Percentiles rank a stretch among this genome's conserved stretches.
phyloP scores from a whole-genome alignment of 2,797 vertebrate genomes.

The Enteromius treurensis region DNA sequence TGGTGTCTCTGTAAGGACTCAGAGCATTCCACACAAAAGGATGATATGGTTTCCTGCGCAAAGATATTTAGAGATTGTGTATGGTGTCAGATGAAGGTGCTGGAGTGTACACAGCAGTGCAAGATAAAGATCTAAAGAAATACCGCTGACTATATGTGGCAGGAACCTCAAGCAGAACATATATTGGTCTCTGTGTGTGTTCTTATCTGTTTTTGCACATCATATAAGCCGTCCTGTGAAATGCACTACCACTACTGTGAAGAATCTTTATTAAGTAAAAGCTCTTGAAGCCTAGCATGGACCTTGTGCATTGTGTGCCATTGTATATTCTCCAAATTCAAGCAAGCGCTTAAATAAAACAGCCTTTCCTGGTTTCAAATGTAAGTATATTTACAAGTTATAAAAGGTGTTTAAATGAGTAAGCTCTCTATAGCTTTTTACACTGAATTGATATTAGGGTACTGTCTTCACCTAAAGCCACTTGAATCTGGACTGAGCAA shows the following conservation, averaged over 20 bases:
- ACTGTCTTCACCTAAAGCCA: background rate
- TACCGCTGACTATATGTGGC: conserved; percentile 42
- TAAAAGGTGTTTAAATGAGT: background rate
- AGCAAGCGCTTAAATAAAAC: conserved; percentile 6
- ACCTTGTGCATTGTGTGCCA: conserved; percentile 15
- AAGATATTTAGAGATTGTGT: conserved; percentile 49
- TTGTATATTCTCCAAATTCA: background rate
- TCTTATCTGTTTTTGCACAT: conserved; percentile 31
- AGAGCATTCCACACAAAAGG: conserved; percentile 62
- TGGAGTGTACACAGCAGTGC: conserved; percentile 20
- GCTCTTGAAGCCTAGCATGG: background rate
- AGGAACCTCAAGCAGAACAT: conserved; percentile 30
- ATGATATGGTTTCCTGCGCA: conserved; percentile 59
- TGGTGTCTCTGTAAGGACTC: conserved; percentile 58
- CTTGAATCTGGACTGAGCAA: background rate
- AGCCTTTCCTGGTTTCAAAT: background rate
- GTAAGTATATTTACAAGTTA: background rate
- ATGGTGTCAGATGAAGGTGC: conserved; percentile 40
- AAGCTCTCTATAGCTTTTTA: background rate
- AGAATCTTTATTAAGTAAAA: background rate
- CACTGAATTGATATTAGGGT: background rate
- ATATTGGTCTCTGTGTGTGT: conserved; percentile 6
- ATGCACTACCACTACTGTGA: background rate
- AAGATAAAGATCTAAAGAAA: conserved; percentile 45
- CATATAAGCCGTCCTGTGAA: conserved; percentile 23